These are phyloP conservation scores for Orientallactaga bullata DNA, from an alignment of 2,113 vertebrate genomes.

Conservation along the genomic window DNA sequence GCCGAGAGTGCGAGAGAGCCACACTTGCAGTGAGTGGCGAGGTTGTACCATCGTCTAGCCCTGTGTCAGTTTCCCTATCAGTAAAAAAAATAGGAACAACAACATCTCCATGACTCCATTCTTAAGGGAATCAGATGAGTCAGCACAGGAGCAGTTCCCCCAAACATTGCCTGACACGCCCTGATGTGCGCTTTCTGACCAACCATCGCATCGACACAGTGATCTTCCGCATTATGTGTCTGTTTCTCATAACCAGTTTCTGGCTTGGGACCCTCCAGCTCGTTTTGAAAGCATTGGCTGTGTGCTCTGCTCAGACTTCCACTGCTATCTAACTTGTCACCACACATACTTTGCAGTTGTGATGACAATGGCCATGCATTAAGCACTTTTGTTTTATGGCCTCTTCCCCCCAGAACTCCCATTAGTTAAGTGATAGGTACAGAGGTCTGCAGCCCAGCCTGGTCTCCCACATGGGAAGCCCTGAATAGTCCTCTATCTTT, in stretches of 20 bases:
- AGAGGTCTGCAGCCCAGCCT: background rate
- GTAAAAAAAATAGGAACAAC: background rate
- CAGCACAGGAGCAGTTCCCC: background rate
- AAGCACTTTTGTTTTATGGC: background rate
- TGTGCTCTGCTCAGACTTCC: background rate
- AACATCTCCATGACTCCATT: background rate
- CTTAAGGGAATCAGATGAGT: background rate
- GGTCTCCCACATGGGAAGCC: background rate
- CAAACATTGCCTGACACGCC: background rate
- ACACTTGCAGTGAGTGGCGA: background rate
- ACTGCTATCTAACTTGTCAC: background rate
- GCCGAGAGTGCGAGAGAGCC: background rate
- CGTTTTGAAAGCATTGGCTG: background rate
- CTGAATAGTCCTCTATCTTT: background rate
- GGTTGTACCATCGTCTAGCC: background rate
- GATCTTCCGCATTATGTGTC: background rate
- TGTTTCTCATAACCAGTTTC: background rate
- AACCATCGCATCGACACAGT: background rate
- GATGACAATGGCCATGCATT: background rate
- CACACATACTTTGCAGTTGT: background rate
- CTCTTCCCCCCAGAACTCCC: background rate
- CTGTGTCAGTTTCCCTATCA: background rate
- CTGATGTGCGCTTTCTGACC: background rate
- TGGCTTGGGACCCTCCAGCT: background rate
- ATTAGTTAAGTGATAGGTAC: background rate